Evolutionary conservation across 2,888 invertebrate species (phyloP).

Genomic region (Hirtodrosophila duncani): DNA sequence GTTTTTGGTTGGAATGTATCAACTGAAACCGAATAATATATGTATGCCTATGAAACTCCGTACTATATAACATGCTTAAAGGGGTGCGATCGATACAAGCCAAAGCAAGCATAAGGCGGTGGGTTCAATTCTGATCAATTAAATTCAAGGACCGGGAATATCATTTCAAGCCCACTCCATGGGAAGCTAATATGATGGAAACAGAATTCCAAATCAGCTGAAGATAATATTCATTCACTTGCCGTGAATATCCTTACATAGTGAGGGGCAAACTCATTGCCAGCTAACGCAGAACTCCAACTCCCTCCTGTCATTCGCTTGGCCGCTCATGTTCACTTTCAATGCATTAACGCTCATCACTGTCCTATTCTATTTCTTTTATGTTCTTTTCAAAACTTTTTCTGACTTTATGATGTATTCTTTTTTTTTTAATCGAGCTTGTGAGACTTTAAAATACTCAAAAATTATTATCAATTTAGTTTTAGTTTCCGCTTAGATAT

Average conservation of each 20-base stretch:
- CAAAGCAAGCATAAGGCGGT: constrained; percentile 64
- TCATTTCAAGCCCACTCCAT: constrained; percentile 4
- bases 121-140: constrained; percentile 57
- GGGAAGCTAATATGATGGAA: background rate
- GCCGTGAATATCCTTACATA: no score
- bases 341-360: no score
- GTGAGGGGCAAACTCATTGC: no score
- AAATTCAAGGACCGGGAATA: constrained; percentile 33
- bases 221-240: no score
- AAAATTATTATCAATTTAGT: constrained; percentile 59
- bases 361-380: no score
- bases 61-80: background rate
- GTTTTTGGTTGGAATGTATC: constrained; percentile 17
- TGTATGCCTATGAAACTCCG: constrained; percentile 13
- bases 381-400: background rate
- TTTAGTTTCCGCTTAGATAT: constrained; percentile 39
- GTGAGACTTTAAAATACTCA: constrained; percentile 46
- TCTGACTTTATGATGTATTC: constrained; percentile 31
- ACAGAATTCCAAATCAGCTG: background rate
- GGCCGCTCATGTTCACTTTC: no score
- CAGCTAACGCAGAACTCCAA: no score
- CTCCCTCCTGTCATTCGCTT: no score
- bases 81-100: constrained; percentile 31
- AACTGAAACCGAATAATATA: constrained; percentile 58
- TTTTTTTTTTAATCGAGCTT: constrained; percentile 5